A percentile compares a stretch with the other conserved stretches of the same genome.
phyloP scores from a whole-genome alignment of 1,140 invertebrate genomes.

The Bombus pyrosoma region DNA sequence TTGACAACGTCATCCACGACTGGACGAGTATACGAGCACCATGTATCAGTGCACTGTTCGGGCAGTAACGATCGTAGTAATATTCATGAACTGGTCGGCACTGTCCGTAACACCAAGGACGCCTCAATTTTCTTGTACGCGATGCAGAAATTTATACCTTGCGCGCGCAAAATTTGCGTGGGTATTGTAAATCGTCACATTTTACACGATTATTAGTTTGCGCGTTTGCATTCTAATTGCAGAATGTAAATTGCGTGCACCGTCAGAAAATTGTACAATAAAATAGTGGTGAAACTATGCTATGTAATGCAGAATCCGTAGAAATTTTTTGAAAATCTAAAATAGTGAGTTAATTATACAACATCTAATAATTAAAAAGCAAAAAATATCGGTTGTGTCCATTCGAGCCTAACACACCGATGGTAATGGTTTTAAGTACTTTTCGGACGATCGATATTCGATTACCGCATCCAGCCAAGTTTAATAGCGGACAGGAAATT shows the following conservation, averaged over 20 bases:
- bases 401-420: background rate
- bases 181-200: background rate
- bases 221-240: background rate
- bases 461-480: background rate
- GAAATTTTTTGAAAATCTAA: background rate
- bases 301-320: too few relatives aligned
- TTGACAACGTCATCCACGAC: background rate
- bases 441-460: background rate
- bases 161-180: too few relatives aligned
- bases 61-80: background rate
- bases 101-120: background rate
- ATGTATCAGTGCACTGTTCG: background rate
- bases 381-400: background rate
- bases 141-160: too few relatives aligned
- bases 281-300: too few relatives aligned
- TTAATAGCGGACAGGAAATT: background rate
- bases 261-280: background rate
- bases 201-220: background rate
- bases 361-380: background rate
- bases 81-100: constrained; percentile 17
- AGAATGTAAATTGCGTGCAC: too few relatives aligned
- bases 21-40: background rate
- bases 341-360: background rate
- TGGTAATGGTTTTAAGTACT: background rate
- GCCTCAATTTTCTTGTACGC: background rate